Conservation (phyloP, 1,140 invertebrate genomes). For the Drosophila baimaii region DNA sequence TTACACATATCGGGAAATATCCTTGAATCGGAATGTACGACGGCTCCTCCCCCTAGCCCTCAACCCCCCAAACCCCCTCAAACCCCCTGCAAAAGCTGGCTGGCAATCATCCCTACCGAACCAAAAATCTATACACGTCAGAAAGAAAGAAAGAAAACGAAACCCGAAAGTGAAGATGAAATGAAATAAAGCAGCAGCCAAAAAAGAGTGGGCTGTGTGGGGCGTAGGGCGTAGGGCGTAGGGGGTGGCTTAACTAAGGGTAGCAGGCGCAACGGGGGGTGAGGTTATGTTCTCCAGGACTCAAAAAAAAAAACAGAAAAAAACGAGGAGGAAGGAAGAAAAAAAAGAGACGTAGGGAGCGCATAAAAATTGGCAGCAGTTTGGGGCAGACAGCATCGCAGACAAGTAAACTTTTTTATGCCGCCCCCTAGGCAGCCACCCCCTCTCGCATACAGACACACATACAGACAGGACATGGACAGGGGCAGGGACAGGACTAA, state of each 20-base stretch:
- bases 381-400: conserved; percentile 80
- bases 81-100: neutral
- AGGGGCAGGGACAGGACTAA: conserved; percentile 29
- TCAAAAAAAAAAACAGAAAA: neutral
- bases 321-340: conserved; percentile 25
- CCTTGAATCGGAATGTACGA: conserved; percentile 79
- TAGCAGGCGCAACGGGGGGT: neutral
- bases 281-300: conserved; percentile 7
- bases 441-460: conserved; percentile 22
- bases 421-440: conserved; percentile 9
- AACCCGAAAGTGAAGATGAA: conserved; percentile 82
- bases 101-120: conserved; percentile 48
- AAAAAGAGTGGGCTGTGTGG: conserved; percentile 39
- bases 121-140: conserved; percentile 76
- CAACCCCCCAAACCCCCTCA: neutral
- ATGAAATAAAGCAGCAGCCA: conserved; percentile 77
- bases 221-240: neutral
- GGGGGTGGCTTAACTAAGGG: neutral
- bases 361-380: conserved; percentile 82
- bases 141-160: conserved; percentile 72
- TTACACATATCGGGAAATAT: conserved; percentile 82
- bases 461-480: conserved; percentile 31
- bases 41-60: conserved; percentile 57
- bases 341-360: conserved; percentile 61
- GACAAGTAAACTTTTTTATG: conserved; percentile 64